Base-by-base conservation (phyloP, 2,113 vertebrate genomes). In the Poecilia latipinna region DNA sequence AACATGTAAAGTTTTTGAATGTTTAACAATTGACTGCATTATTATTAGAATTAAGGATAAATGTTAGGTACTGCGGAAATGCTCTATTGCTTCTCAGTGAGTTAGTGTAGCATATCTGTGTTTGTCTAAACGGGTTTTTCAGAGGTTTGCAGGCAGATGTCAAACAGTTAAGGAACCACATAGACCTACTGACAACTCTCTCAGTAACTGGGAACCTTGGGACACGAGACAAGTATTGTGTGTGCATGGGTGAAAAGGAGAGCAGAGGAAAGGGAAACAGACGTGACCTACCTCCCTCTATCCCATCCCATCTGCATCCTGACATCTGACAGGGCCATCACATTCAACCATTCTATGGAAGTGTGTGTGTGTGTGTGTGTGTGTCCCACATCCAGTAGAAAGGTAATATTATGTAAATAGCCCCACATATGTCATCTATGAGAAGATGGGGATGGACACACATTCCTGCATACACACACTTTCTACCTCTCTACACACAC, bases 11-110 rank as follows among this genome's bases (percentile, higher is more conserved):
- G 10, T 10, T 37, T 37, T 37, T 11, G 35, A 37, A 37, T 37
- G 11, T 37, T 37, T 37, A 37, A 37, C 10, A 37, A 37, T 42
- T 42, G 39, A 42, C 39, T 13, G 11, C 39, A 8, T 2, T 35
- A 35, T 35, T 35, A 35, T 35, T 35, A 35, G 8, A 35, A 42
- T 12, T 96, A 96, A 96, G 97, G 98, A 96, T 96, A 97, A 97
- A 98, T 96, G 95, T 96, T 96, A 96, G 98, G 97, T 96, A 96
- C 96, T 96, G 95, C 32, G 94, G 96, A 97, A 96, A 96, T 95
- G 95, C 94, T 96, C 72, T 82, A 86, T 95, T 92, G 94, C 94
- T 95, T 93, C 94, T 95, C 95, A 96, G 92, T 93, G 93, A 95
- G 93, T 82, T 80, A 83, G 73, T 76, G 68, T 71, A 77, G 86